These are phyloP conservation scores for Temnothorax rugatulus DNA, from an alignment of 2,888 invertebrate genomes.

Conservation along the genomic window DNA sequence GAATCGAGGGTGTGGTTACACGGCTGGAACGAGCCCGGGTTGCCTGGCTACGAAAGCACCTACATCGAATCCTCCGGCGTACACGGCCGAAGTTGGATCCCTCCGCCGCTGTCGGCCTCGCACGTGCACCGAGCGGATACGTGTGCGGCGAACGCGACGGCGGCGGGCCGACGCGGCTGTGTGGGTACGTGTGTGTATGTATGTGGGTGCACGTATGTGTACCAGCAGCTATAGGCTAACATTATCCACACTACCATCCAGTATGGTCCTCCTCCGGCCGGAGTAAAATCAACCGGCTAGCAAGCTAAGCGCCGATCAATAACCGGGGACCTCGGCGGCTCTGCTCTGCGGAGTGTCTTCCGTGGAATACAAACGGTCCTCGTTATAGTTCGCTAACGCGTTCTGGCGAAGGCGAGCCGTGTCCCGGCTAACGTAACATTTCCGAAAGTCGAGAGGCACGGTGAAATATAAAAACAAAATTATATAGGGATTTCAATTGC, in stretches of 20 bases:
- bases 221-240: slow-evolving; percentile 63
- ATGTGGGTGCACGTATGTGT: background rate
- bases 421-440: slow-evolving; percentile 11
- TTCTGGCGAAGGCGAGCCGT: slow-evolving; percentile 17
- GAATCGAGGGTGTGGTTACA: slow-evolving; percentile 84
- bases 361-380: slow-evolving; percentile 69
- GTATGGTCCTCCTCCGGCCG: slow-evolving; percentile 83
- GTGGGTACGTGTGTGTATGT: slow-evolving; percentile 44
- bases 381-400: slow-evolving; percentile 39
- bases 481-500: background rate
- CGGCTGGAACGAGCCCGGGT: slow-evolving; percentile 82
- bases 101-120: slow-evolving; percentile 52
- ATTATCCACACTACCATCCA: slow-evolving; percentile 78
- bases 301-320: slow-evolving; percentile 83
- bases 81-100: slow-evolving; percentile 54
- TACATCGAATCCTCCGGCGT: slow-evolving; percentile 77
- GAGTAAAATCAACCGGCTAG: slow-evolving; percentile 81
- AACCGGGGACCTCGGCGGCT: slow-evolving; percentile 81
- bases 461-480: background rate
- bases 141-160: slow-evolving; percentile 59
- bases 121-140: slow-evolving; percentile 58
- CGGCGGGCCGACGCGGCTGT: slow-evolving; percentile 37
- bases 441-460: background rate
- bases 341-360: slow-evolving; percentile 75
- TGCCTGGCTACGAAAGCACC: slow-evolving; percentile 83